Base-by-base conservation (phyloP, 2,113 vertebrate genomes). In the Diadophis punctatus region DNA sequence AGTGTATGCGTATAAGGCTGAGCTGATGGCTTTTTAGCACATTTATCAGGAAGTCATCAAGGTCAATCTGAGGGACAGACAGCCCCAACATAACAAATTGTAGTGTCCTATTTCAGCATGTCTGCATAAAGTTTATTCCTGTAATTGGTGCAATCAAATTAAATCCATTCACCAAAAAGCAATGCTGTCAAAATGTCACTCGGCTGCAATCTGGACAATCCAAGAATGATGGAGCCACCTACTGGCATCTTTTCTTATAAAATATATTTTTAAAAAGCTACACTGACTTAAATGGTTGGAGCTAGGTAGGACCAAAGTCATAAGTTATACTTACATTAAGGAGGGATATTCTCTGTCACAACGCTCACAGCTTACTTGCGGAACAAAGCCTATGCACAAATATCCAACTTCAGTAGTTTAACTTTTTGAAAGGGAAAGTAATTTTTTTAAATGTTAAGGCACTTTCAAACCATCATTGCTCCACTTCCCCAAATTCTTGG, bases 181-280 rank as follows among this genome's bases (percentile, higher is more conserved):
- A 96, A 95, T 96, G 93, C 89, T 94, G 30, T 96, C 91, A 93
- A 93, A 95, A 55, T 39, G 89, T 93, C 88, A 51, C 87, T 90
- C 2, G 2, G 1, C 88, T 93, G 91, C 91, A 90, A 39, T 68
- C 87, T 94, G 23, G 56, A 3, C 88, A 97, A 97, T 94, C 94
- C 94, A 98, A 91, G 97, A 97, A 95, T 97, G 95, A 94, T 94
- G 97, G 97, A 97, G 98, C 96, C 98, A 98, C 96, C 97, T 98
- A 96, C 97, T 97, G 98, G 97, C 85, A 55, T 39, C 43, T 96
- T 92, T 94, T 93, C 85, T 39, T 53, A 90, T 43, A 11, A 86
- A n/a, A 9, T 25, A 34, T 90, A 5, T 0, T 88, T 89, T 55
- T 20, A 14, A 94, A 30, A 39, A 74, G 4, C 46, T 34, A 53